A percentile compares a stretch with the other conserved stretches of the same genome.
phyloP scores from a whole-genome alignment of 2,113 vertebrate species.

The Baryphthengus martii region DNA sequence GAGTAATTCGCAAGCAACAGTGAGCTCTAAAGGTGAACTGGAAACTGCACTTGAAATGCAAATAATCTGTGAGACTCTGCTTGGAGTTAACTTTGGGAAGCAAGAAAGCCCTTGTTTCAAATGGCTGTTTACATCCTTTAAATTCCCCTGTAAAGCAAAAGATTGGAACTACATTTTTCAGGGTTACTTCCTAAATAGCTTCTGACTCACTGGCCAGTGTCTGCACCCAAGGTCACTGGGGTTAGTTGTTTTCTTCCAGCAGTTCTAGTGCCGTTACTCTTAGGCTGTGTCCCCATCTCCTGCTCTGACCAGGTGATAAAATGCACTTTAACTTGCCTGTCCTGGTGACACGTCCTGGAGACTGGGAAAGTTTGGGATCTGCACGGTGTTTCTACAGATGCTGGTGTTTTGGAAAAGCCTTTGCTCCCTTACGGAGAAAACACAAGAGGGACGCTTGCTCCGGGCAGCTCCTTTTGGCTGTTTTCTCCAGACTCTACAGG shows the following conservation, averaged over 20 bases:
- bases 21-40: background rate
- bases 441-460: background rate
- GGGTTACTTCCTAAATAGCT: background rate
- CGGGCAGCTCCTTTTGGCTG: background rate
- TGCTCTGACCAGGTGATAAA: background rate
- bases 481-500: background rate
- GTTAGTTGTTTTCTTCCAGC: background rate
- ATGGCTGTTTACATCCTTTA: background rate
- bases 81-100: background rate
- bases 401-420: background rate
- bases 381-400: background rate
- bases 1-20: background rate
- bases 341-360: background rate
- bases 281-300: background rate
- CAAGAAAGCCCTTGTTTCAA: background rate
- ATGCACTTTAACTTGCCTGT: conserved; percentile 31
- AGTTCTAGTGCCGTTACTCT: background rate
- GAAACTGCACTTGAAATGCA: background rate
- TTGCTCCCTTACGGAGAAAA: background rate
- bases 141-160: background rate
- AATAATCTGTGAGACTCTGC: background rate
- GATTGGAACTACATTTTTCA: background rate
- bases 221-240: background rate
- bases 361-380: background rate
- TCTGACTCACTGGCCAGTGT: no score